phyloP scores from a whole-genome alignment of 2,113 vertebrate species.

The Todiramphus chloris region DNA sequence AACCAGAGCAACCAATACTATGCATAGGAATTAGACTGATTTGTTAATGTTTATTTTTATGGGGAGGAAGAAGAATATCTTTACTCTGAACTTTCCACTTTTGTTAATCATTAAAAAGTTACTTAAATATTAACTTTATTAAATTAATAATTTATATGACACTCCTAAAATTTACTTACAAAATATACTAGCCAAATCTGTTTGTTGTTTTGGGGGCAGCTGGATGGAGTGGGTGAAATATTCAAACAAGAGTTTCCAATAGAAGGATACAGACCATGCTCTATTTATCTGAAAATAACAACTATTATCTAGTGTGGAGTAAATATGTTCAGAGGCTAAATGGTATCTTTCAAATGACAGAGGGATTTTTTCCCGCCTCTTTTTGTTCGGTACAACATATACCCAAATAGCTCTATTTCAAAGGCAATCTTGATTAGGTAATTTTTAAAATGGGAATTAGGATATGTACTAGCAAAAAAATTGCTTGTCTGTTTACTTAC shows the following conservation, averaged over 20 bases:
- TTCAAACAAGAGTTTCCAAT: neutral
- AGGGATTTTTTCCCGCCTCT: neutral
- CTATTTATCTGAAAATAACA: slow-evolving; percentile 31
- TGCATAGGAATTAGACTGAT: neutral
- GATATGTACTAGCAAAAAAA: slow-evolving; percentile 15
- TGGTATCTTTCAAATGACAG: slow-evolving; percentile 12
- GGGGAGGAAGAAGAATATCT: neutral
- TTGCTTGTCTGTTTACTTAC: slow-evolving; percentile 40
- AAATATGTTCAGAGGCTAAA: slow-evolving; percentile 49
- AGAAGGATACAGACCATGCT: neutral
- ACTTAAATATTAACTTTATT: slow-evolving; percentile 53
- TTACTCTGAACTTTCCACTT: slow-evolving; percentile 53
- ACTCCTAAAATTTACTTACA: slow-evolving; percentile 33
- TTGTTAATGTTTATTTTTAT: slow-evolving; percentile 46
- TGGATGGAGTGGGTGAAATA: neutral
- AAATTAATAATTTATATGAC: slow-evolving; percentile 47
- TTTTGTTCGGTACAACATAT: slow-evolving; percentile 28
- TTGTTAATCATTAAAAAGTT: slow-evolving; percentile 41
- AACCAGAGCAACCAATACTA: neutral
- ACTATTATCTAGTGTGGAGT: slow-evolving; percentile 41
- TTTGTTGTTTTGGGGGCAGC: neutral
- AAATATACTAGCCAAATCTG: neutral
- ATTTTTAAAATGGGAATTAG: slow-evolving; percentile 44
- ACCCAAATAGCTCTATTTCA: slow-evolving; percentile 30
- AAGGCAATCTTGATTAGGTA: slow-evolving; percentile 25